Evolutionary conservation across 2,888 invertebrate species (phyloP), one percentile per base, ranked within the genome.

Genomic region (Epinotia brunnichana): DNA sequence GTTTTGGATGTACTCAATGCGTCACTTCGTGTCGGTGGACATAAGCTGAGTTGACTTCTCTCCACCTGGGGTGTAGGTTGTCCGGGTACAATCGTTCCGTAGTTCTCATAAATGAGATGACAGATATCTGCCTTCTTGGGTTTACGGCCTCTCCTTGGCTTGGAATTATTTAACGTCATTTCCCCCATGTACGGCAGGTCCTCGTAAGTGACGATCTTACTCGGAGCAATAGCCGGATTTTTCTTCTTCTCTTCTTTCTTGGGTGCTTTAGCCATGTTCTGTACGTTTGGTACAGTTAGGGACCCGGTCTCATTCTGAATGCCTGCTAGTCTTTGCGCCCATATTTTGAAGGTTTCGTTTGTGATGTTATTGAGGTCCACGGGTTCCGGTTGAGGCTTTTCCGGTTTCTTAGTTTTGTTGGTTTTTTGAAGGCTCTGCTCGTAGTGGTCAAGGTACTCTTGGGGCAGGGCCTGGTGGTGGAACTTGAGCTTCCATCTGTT

Each of bases 111-210:
- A 78, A 98, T 98, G 57, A 98, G 90, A 83, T 98, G 98, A 77
- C 98, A 98, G 77, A 98, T 98, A 82, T 98, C 98, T 0, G 98
- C 97, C 86, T 98, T 98, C 84, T 98, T 98, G 0, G 98, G 98
- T 83, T 98, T 98, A 19, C 98, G 94, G 0, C 98, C 98, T 75
- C 98, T 94, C 51, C 97, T 90, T 0, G 98, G 98, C 79, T 97
- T 97, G 15, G 96, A 96, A 87, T 98, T 97, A 83, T 97, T 97
- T 69, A 98, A 87, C 0, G 97, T 97, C 94, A 98, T 97, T 86
- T 98, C 98, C 0, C 98, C 98, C 97, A 98, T 98, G 87, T 97
- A 98, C 0, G 98, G 98, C 60, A 98, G 89, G 82, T 98, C 97
- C 59, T 96, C 95, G 83, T 96, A 97, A 59, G 96, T 96, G 78